Conservation (phyloP, 2,113 vertebrate species). For the Sinosuthora webbiana region DNA sequence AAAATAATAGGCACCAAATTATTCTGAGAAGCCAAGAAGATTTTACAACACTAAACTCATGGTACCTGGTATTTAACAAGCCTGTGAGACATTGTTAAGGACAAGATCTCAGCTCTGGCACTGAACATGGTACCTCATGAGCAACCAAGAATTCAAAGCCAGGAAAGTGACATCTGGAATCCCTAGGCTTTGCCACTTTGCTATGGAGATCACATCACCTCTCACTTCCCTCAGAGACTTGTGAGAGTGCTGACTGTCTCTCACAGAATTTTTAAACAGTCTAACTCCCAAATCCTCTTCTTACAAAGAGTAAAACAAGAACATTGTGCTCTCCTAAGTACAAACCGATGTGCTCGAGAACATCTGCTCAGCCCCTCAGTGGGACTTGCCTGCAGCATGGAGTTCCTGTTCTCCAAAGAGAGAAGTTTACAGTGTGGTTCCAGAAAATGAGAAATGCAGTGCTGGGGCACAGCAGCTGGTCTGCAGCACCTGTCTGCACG, state of each 20-base stretch:
- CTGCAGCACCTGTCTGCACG: background rate
- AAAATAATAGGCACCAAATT: background rate
- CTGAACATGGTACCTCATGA: background rate
- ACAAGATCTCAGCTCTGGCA: background rate
- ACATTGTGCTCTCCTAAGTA: background rate
- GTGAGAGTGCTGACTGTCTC: background rate
- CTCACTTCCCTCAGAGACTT: background rate
- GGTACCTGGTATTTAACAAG: background rate
- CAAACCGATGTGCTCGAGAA: background rate
- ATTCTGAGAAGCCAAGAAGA: background rate
- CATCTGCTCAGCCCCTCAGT: background rate
- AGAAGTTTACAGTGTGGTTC: background rate
- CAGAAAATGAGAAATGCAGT: rapidly evolving
- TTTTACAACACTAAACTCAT: background rate
- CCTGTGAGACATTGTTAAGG: background rate
- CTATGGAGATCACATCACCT: background rate
- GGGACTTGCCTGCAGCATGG: background rate
- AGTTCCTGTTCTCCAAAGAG: background rate
- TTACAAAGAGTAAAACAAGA: background rate
- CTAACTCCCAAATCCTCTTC: background rate
- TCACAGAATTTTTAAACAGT: background rate
- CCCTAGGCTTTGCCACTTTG: background rate
- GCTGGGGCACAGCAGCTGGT: background rate
- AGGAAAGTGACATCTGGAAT: background rate
- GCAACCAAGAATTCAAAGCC: background rate